These are phyloP conservation scores for Hymenopus coronatus DNA, from an alignment of 2,888 invertebrate genomes.

Conservation along the genomic window DNA sequence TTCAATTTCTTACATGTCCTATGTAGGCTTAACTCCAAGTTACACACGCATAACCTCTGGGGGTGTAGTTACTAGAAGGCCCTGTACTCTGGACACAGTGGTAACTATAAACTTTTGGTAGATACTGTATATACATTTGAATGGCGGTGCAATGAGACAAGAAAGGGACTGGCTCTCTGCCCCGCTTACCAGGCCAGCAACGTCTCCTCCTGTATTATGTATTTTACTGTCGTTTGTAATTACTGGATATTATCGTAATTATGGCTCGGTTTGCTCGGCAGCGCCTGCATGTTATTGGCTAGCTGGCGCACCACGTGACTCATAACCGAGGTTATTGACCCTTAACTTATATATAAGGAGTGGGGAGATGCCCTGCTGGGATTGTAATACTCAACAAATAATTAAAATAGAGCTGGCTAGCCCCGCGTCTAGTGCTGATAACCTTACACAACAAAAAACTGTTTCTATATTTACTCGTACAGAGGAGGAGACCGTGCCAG, in stretches of 20 bases:
- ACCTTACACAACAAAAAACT: not conserved
- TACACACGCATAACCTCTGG: too few relatives aligned
- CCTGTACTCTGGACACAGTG: not conserved
- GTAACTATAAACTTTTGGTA: not conserved
- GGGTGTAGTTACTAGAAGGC: too few relatives aligned
- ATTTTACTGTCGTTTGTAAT: slow-evolving; percentile 47
- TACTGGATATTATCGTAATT: slow-evolving; percentile 49
- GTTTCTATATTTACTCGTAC: not conserved
- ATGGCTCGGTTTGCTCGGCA: slow-evolving; percentile 33
- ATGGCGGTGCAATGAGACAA: slow-evolving; percentile 8
- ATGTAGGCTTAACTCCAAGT: too few relatives aligned
- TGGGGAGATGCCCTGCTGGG: not conserved
- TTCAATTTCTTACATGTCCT: too few relatives aligned
- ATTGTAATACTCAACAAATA: not conserved
- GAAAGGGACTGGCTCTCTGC: slow-evolving; percentile 8
- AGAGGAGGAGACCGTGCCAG: not conserved
- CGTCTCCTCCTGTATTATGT: slow-evolving; percentile 39
- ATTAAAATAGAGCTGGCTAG: not conserved
- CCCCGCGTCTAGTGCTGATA: not conserved
- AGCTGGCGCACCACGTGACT: slow-evolving; percentile 26
- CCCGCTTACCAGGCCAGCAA: not conserved
- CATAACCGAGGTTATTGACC: slow-evolving; percentile 11
- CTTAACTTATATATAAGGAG: not conserved
- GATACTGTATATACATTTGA: not conserved
- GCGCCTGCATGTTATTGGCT: slow-evolving; percentile 26